These are phyloP conservation scores for Pollimyrus isidori DNA, from an alignment of 2,113 vertebrate species.

Conservation along the genomic window DNA sequence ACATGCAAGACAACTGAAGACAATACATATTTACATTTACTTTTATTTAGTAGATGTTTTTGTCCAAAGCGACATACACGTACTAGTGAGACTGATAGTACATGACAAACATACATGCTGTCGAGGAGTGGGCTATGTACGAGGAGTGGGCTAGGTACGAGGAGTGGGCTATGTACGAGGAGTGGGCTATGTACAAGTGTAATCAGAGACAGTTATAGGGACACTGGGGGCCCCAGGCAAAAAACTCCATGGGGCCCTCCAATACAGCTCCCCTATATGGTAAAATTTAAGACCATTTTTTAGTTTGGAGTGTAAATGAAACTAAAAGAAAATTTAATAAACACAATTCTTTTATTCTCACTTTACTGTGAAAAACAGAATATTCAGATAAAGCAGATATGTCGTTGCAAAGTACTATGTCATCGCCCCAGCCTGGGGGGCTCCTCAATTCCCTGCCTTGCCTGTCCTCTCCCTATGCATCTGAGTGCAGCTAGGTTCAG, in stretches of 20 bases:
- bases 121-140: not conserved
- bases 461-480: not conserved
- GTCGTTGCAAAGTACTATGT: not conserved
- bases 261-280: not conserved
- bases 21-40: not conserved
- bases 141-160: no score
- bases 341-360: not conserved
- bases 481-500: not conserved
- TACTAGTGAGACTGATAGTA: not conserved
- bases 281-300: not conserved
- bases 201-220: not conserved
- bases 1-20: not conserved
- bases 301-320: not conserved
- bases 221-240: not conserved
- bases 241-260: not conserved
- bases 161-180: no score
- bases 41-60: not conserved
- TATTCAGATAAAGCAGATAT: not conserved
- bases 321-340: not conserved
- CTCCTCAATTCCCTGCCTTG: not conserved
- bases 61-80: not conserved
- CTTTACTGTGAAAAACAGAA: not conserved
- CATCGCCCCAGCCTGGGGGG: not conserved
- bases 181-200: not conserved
- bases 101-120: not conserved